Percentiles rank a stretch among this genome's conserved stretches.
These are phyloP conservation scores for Ceuthmochares aereus DNA, from an alignment of 2,113 vertebrate genomes.

Conservation along the genomic window DNA sequence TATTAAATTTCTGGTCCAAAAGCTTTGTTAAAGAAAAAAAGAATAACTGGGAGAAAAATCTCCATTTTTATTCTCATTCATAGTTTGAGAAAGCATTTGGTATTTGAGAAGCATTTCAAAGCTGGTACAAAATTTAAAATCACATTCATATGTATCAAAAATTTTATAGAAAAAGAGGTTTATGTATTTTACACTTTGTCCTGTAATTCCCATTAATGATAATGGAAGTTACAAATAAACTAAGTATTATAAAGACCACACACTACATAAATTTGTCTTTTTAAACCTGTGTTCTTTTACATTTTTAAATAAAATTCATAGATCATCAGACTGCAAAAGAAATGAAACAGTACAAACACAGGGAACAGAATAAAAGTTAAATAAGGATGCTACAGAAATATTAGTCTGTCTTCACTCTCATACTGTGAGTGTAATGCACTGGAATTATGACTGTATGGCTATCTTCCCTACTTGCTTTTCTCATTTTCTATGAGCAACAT, in stretches of 20 bases:
- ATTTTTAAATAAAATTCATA: conserved; percentile 3
- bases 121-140: background rate
- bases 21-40: background rate
- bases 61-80: background rate
- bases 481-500: conserved; percentile 72
- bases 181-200: background rate
- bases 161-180: background rate
- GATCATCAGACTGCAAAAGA: background rate
- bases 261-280: background rate
- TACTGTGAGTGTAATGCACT: background rate
- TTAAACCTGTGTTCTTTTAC: background rate
- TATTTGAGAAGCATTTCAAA: conserved; percentile 31
- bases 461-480: conserved; percentile 59
- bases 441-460: conserved; percentile 47
- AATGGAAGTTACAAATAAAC: background rate
- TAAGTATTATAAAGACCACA: background rate
- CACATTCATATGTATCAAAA: background rate
- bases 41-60: background rate
- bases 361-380: conserved; percentile 13
- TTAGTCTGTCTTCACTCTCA: conserved; percentile 37
- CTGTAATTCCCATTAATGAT: background rate
- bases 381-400: conserved; percentile 22
- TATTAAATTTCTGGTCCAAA: background rate
- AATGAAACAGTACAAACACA: background rate
- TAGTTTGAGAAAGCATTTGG: background rate